Evolutionary conservation across 1,140 invertebrate species (phyloP), one percentile per base, ranked within the genome.

Genomic region (Atta cephalotes): DNA sequence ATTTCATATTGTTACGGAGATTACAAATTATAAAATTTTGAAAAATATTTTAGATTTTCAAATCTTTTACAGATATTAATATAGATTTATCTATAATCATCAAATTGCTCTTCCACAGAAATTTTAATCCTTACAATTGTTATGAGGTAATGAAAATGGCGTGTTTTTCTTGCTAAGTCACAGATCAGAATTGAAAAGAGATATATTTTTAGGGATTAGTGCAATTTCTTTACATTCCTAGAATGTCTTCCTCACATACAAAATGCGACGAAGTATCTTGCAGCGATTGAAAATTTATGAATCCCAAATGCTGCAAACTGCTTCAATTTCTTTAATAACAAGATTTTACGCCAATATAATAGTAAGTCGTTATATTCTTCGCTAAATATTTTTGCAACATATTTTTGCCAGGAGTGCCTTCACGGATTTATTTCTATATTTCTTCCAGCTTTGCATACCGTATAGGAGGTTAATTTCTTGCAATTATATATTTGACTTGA

Each of bases 211-310:
- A 82, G 78, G 85, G 72, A 79, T 81, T 79, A 74, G 89, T 90
- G 89, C 88, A 90, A 90, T 89, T 87, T 80, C 79, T 85, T 89
- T 85, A 89, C 88, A 87, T 85, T 90, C 88, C 86, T 76, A 77
- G 60, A 74, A 80, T 76, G 88, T 90, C 89, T 90, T 90, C 88
- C 89, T 85, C 25, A 25, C 10, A 81, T 5, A 58, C 14, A 58
- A 78, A 28, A 80, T 28, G 49, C 31, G 14, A 71, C 31, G 31
- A 72, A 86, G 21, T 31, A 53, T 58, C 25, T 49, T 62, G n/a
- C 31, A 68, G n/a, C 53, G 39, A 58, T 25, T 49, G 10, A 72
- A 88, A 35, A 31, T 56, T 49, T 49, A 25, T 12, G 3, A 49
- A 18, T 25, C 0, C 14, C 28, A 25, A 45, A 39, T 56, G 35